A percentile compares a stretch with the other conserved stretches of the same genome.
Conservation (phyloP, 2,113 vertebrate species). For the Neodon shergylaensis region DNA sequence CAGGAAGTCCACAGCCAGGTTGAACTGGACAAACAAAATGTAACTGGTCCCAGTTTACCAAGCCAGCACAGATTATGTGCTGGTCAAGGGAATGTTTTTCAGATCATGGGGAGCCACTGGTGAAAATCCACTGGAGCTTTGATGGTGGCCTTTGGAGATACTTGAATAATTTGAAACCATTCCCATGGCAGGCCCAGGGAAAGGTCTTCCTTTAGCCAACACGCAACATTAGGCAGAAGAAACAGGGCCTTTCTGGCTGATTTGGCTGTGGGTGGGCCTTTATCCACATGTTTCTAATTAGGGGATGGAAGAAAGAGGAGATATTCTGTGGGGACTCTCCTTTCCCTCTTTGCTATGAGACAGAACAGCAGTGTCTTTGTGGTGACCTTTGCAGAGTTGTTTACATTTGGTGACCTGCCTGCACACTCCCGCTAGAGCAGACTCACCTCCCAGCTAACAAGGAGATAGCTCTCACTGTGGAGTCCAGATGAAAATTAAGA, state of each 20-base stretch:
- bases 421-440: constrained; percentile 57
- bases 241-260: constrained; percentile 64
- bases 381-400: constrained; percentile 63
- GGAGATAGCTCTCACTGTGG: constrained; percentile 26
- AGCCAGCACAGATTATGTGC: constrained; percentile 53
- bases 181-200: constrained; percentile 60
- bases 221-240: constrained; percentile 69
- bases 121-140: constrained; percentile 70
- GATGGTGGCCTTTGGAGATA: constrained; percentile 65
- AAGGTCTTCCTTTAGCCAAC: constrained; percentile 63
- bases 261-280: constrained; percentile 74
- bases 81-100: constrained; percentile 69
- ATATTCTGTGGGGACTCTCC: constrained; percentile 65
- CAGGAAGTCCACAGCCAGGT: constrained; percentile 33
- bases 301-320: constrained; percentile 62
- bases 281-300: constrained; percentile 79
- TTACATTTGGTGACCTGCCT: constrained; percentile 70
- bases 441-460: constrained; percentile 53
- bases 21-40: constrained; percentile 55
- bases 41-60: constrained; percentile 59
- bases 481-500: constrained; percentile 61
- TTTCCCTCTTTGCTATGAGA: constrained; percentile 67
- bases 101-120: constrained; percentile 50
- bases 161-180: constrained; percentile 70
- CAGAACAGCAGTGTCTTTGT: constrained; percentile 71